These are phyloP conservation scores for Macrotus californicus DNA, from an alignment of 2,113 vertebrate genomes.

Conservation along the genomic window DNA sequence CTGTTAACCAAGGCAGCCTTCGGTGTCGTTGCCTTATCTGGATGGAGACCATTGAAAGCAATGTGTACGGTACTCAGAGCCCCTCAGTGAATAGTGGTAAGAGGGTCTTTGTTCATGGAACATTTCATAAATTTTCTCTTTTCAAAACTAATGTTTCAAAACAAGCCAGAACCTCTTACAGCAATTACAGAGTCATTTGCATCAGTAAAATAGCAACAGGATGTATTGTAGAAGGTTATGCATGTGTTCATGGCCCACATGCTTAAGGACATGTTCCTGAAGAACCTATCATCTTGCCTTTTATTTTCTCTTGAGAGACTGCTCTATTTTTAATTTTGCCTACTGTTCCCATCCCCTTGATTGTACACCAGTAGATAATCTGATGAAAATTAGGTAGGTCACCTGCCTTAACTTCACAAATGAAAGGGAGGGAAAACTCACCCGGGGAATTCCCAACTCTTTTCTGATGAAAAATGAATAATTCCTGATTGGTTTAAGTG, in stretches of 20 bases:
- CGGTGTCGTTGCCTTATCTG: background rate
- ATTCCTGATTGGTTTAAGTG: conserved; percentile 59
- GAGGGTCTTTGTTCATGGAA: conserved; percentile 5
- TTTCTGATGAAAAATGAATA: conserved; percentile 55
- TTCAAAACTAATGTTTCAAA: conserved; percentile 44
- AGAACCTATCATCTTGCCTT: background rate
- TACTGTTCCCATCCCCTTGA: background rate
- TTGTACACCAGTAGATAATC: background rate
- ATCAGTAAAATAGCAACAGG: background rate
- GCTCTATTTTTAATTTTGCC: conserved; percentile 13
- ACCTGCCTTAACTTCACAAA: conserved; percentile 18
- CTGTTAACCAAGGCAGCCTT: background rate
- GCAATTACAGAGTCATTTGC: conserved; percentile 16
- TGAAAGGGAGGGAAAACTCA: background rate
- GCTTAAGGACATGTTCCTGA: background rate
- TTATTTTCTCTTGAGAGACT: background rate
- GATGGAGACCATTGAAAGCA: conserved; percentile 1
- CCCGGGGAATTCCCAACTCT: conserved; percentile 17
- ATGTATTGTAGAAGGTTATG: background rate
- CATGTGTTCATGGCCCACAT: background rate
- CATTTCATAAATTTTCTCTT: background rate
- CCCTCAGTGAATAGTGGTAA: background rate
- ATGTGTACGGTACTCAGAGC: background rate
- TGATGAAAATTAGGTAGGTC: background rate
- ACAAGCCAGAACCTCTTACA: conserved; percentile 18